Percentiles rank a stretch among this genome's conserved stretches.
phyloP scores from a whole-genome alignment of 2,888 invertebrate genomes.

The Agrochola macilenta region DNA sequence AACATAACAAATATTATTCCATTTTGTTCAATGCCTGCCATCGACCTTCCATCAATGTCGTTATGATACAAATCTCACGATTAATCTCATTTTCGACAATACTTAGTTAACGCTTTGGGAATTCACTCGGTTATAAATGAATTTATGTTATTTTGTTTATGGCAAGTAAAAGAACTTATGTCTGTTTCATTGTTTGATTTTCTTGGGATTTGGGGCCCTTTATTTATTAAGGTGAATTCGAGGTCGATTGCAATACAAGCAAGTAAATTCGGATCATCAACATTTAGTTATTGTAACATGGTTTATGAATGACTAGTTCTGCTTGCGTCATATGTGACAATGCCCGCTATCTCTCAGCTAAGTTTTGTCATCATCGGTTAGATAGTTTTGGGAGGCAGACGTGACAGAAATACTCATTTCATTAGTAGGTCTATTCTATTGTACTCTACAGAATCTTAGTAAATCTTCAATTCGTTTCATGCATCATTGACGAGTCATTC shows the following conservation, averaged over 20 bases:
- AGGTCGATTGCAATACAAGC: constrained; percentile 19
- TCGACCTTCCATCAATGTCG: constrained; percentile 63
- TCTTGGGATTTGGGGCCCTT: constrained; percentile 41
- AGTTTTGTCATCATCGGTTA: too few relatives aligned
- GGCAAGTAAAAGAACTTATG: constrained; percentile 37
- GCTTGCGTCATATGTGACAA: not conserved
- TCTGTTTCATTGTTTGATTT: constrained; percentile 39
- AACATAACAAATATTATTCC: constrained; percentile 9
- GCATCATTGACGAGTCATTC: too few relatives aligned
- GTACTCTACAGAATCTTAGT: too few relatives aligned
- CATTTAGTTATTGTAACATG: not conserved
- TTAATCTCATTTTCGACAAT: constrained; percentile 53
- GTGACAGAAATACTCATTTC: too few relatives aligned
- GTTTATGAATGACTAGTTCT: constrained; percentile 1
- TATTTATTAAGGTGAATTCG: not conserved
- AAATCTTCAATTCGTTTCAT: too few relatives aligned
- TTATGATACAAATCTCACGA: constrained; percentile 48
- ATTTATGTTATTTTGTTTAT: constrained; percentile 15
- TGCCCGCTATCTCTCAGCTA: too few relatives aligned
- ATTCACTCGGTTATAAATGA: constrained; percentile 43
- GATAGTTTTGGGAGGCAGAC: too few relatives aligned
- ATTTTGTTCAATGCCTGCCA: constrained; percentile 38
- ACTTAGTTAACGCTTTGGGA: constrained; percentile 51
- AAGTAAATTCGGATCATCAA: constrained; percentile 10
- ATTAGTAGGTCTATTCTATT: too few relatives aligned